Evolutionary conservation across 2,113 vertebrate species (phyloP), one percentile per base, ranked within the genome.

Genomic region (Scomber scombrus): DNA sequence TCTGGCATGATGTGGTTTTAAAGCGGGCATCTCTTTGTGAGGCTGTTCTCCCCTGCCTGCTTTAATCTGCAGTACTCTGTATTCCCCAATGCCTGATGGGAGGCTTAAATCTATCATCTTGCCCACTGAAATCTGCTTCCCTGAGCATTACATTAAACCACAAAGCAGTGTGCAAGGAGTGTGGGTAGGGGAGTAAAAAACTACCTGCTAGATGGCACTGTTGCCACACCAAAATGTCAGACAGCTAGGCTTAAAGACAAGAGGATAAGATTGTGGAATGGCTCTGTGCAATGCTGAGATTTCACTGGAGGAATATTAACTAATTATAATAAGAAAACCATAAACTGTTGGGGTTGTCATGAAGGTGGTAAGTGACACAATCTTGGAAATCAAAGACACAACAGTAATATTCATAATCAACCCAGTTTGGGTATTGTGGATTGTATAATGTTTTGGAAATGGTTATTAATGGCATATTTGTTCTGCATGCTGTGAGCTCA

Each of bases 201-300:
- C 66, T 26, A 61, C 87, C 92, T 93, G 89, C 94, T 95, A 95
- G 95, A 94, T 95, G 95, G 95, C 94, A 95, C 92, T 95, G 94
- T 95, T 94, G 94, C 71, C 78, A 85, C 83, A 92, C 73, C 40
- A 45, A 58, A 87, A 49, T 67, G 26, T 14, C 43, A 18, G 46
- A n/a, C 51, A 4, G 11, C 11, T 15, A 29, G 23, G 19, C 15
- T 56, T 31, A 55, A 23, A 61, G 43, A 29, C 58, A 71, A 16
- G 54, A 50, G 57, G 49, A 51, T 14, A 12, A 45, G 50, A 54
- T 18, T 47, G 34, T 43, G 19, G 19, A 65, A 19, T 52, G 70
- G 56, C 65, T 82, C 21, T 52, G 29, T 74, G 65, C 45, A 75
- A 54, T 43, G 73, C 50, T 85, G 78, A 75, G 74, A 88, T 76